These are phyloP conservation scores for Chloropsis cyanopogon DNA, from an alignment of 2,113 vertebrate genomes.

Conservation along the genomic window DNA sequence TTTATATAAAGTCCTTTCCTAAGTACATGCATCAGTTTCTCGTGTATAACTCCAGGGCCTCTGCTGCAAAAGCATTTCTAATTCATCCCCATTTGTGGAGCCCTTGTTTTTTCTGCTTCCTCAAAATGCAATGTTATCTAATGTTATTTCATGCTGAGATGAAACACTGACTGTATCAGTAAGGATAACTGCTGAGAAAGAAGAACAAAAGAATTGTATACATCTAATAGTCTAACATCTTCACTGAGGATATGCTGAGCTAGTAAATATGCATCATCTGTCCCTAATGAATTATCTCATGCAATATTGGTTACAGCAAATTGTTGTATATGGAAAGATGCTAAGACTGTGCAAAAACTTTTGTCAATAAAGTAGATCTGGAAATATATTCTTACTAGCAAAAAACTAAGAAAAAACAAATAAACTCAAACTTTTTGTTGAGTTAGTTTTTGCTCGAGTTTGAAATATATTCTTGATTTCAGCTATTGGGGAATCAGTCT, in stretches of 20 bases:
- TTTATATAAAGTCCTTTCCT: background rate
- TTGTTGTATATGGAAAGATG: background rate
- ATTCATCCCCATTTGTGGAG: slow-evolving; percentile 65
- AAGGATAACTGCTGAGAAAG: slow-evolving; percentile 69
- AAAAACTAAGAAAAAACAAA: background rate
- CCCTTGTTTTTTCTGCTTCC: slow-evolving; percentile 54
- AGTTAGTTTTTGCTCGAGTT: background rate
- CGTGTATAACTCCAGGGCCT: slow-evolving; percentile 43
- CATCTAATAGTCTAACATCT: slow-evolving; percentile 57
- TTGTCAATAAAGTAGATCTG: background rate
- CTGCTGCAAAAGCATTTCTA: slow-evolving; percentile 54
- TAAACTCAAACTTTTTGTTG: background rate
- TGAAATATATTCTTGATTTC: background rate
- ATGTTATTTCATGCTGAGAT: slow-evolving; percentile 73
- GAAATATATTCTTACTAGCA: background rate
- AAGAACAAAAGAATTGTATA: slow-evolving; percentile 67
- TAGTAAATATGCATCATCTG: slow-evolving; percentile 58
- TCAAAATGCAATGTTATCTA: slow-evolving; percentile 62
- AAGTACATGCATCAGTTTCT: slow-evolving; percentile 42
- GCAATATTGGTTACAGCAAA: slow-evolving; percentile 49
- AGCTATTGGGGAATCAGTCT: background rate
- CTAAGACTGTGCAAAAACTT: slow-evolving; percentile 34
- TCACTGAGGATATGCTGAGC: slow-evolving; percentile 62
- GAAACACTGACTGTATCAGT: slow-evolving; percentile 62
- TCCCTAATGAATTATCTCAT: slow-evolving; percentile 61